A percentile compares a stretch with the other conserved stretches of the same genome.
These are phyloP conservation scores for Nettapus auritus DNA, from an alignment of 2,113 vertebrate genomes.

Conservation along the genomic window DNA sequence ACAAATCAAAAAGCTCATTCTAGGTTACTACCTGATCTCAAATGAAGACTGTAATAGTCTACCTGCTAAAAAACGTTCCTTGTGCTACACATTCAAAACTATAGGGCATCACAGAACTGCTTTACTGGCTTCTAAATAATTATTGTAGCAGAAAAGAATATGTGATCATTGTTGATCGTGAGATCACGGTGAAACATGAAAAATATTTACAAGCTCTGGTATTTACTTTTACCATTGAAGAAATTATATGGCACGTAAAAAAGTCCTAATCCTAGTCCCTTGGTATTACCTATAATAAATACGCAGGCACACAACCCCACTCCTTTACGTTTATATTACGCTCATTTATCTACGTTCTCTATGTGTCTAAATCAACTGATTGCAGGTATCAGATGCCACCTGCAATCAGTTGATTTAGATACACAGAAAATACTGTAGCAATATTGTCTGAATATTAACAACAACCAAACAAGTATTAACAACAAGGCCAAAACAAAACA, in stretches of 20 bases:
- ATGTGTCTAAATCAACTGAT: too few species aligned
- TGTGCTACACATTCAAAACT: neutral
- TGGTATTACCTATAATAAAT: neutral
- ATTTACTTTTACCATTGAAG: neutral
- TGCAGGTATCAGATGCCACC: neutral
- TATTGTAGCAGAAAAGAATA: neutral
- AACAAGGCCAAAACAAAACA: neutral
- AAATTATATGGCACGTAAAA: neutral
- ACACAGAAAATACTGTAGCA: neutral
- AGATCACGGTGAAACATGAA: neutral
- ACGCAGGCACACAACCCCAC: too few species aligned
- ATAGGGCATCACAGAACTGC: neutral
- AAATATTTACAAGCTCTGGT: neutral
- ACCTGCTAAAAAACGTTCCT: neutral
- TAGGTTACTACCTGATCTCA: neutral
- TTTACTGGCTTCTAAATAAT: neutral
- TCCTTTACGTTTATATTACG: neutral
- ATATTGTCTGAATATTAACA: neutral
- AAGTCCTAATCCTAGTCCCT: neutral
- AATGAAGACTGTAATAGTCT: neutral
- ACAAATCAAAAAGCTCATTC: neutral
- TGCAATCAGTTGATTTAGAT: neutral
- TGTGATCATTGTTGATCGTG: neutral
- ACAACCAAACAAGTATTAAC: neutral
- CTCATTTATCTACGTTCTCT: too few species aligned